phyloP scores from a whole-genome alignment of 2,113 vertebrate species.

The Poeciliopsis retropinna region DNA sequence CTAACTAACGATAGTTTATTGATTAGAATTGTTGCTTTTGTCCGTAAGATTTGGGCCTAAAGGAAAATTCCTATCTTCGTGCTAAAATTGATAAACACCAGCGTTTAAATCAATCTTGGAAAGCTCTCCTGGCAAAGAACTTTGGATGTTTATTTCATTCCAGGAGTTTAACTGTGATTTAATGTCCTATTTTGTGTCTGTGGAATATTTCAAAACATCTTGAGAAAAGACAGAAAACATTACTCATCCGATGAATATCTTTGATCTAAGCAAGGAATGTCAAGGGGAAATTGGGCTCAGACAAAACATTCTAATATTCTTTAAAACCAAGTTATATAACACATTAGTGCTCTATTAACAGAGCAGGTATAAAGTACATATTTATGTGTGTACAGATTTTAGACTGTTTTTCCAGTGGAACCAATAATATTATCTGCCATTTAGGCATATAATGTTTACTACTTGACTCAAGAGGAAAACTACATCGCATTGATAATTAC shows the following conservation, averaged over 20 bases:
- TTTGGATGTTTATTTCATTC: constrained; percentile 39
- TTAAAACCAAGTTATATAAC: background rate
- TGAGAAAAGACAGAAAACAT: constrained; percentile 7
- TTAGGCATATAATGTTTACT: background rate
- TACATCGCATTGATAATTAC: background rate
- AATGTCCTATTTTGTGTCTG: constrained; percentile 4
- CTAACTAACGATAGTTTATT: constrained; percentile 28
- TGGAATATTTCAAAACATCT: constrained; percentile 22
- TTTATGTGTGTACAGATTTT: background rate
- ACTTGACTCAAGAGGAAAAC: background rate
- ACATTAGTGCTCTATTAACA: background rate
- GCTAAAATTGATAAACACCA: constrained; percentile 18
- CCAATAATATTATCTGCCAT: no score
- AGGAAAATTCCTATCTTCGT: constrained; percentile 32
- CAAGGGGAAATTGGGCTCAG: background rate
- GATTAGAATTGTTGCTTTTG: constrained; percentile 34
- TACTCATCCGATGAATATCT: background rate
- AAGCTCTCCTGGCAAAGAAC: constrained; percentile 7
- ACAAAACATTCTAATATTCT: constrained; percentile 1
- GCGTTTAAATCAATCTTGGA: constrained; percentile 5
- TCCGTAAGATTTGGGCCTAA: constrained; percentile 16
- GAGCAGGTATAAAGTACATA: background rate
- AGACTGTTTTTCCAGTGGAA: background rate
- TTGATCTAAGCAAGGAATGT: constrained; percentile 8
- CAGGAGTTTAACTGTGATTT: constrained; percentile 23